Conservation (phyloP, 2,113 vertebrate genomes). For the Nothocercus nigrocapillus region DNA sequence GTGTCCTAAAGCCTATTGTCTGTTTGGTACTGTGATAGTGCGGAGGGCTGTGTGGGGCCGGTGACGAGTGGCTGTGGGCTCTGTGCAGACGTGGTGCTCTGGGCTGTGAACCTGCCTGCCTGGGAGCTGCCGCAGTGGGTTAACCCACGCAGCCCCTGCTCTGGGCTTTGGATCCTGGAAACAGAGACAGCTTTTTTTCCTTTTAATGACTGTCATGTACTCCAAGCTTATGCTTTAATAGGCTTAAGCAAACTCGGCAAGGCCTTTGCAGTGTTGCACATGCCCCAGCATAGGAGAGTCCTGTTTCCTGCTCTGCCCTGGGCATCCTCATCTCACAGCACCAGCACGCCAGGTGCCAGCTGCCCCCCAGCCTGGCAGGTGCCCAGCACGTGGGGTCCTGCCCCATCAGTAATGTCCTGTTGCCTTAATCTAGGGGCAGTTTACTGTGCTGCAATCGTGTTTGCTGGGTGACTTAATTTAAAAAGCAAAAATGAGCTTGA, state of each 20-base stretch:
- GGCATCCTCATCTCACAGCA: not conserved
- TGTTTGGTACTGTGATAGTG: not conserved
- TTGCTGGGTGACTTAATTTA: not conserved
- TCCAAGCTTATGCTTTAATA: slow-evolving; percentile 8
- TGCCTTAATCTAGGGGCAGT: not conserved
- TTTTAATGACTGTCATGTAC: not conserved
- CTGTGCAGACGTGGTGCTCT: not conserved
- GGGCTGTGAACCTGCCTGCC: not conserved
- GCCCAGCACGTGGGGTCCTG: not conserved
- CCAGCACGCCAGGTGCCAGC: too few species aligned
- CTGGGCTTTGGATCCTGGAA: not conserved
- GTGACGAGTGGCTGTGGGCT: not conserved
- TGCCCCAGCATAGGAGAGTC: not conserved
- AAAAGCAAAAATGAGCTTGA: not conserved
- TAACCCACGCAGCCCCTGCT: not conserved
- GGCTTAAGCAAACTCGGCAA: slow-evolving; percentile 10
- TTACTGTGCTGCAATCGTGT: not conserved
- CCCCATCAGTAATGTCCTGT: not conserved
- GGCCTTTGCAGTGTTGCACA: not conserved
- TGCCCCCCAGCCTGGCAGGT: too few species aligned
- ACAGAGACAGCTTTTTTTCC: slow-evolving; percentile 4
- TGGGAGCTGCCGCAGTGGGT: not conserved
- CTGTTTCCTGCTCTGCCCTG: not conserved
- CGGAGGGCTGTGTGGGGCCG: not conserved
- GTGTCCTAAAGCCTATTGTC: not conserved